Conservation (phyloP, 2,888 invertebrate genomes). For the Lypha dubia region DNA sequence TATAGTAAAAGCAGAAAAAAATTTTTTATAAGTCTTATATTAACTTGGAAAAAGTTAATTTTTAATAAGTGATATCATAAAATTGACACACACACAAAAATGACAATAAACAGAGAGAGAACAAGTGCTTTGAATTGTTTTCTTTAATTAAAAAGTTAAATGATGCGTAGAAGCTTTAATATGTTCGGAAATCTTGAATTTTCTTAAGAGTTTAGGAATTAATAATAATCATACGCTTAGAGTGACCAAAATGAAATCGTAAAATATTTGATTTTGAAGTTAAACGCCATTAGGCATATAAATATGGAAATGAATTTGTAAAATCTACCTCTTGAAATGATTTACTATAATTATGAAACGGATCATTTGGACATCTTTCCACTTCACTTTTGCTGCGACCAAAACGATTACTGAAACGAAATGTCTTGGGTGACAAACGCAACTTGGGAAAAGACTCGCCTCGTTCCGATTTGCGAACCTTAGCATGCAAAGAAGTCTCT, state of each 20-base stretch:
- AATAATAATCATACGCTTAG: too few relatives aligned
- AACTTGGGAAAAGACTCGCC: constrained; percentile 82
- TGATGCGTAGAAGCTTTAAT: too few relatives aligned
- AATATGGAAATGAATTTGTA: too few relatives aligned
- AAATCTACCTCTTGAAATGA: constrained; percentile 82
- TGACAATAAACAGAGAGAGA: not conserved
- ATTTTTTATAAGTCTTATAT: not conserved
- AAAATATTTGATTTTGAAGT: too few relatives aligned
- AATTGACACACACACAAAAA: not conserved
- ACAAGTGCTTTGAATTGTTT: not conserved
- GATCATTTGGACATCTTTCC: constrained; percentile 80
- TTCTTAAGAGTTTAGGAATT: too few relatives aligned
- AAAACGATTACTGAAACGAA: constrained; percentile 82
- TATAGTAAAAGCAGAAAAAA: not conserved
- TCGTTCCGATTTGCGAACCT: constrained; percentile 80
- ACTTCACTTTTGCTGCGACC: constrained; percentile 83
- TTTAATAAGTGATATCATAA: not conserved
- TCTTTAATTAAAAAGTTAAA: not conserved
- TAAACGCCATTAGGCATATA: too few relatives aligned
- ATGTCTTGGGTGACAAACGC: constrained; percentile 82
- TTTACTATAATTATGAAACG: constrained; percentile 82
- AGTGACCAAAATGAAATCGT: too few relatives aligned
- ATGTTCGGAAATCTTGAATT: too few relatives aligned
- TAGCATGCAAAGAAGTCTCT: constrained; percentile 41
- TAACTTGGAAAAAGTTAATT: not conserved